Base-by-base conservation (phyloP, 1,140 invertebrate genomes). In the Heliconius nattereri region DNA sequence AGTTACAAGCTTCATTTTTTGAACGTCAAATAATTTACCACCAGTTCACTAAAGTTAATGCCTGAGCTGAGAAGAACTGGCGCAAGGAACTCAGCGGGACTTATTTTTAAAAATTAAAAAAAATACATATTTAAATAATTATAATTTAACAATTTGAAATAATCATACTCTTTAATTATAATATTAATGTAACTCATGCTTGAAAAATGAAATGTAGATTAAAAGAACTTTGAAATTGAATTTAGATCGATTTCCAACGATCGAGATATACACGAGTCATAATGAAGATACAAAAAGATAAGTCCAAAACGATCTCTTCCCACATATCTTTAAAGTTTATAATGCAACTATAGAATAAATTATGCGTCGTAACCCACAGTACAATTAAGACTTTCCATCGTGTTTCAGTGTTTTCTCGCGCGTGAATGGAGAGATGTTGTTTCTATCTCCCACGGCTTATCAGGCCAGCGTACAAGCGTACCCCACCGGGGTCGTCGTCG, bases 371-470 rank as follows among this genome's bases (percentile, higher is more conserved):
- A 76, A 76, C 52, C 54, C 66, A 71, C 70, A 77, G 70, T 52
- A 77, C 76, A 77, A 77, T 77, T 71, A 71, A 32, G 45, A 77
- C 70, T 77, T 77, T 77, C 70, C 37, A 77, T 52, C 75, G 35
- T 71, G 66, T 72, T 77, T 77, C 76, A 71, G 40, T 49, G 78
- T 80, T 81, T 82, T 75, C 78, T 75, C 49, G 72, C 9, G 52
- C 29, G 45, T 83, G 78, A 79, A 82, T 84, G 66, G 78, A 80
- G 78, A 83, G 77, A 82, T 70, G 78, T 66, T 57, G 74, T 80
- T 83, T 82, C 75, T 84, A 80, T 81, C 73, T 84, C 84, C 79
- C 83, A 87, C 81, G 79, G 71, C 35, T 75, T 79, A 78, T 78
- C 77, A 78, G 60, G 60, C 26, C 60, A 74, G 7, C 32, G 32